These are phyloP conservation scores for Nixonia krombeini DNA, from an alignment of 1,140 invertebrate species.

Conservation along the genomic window DNA sequence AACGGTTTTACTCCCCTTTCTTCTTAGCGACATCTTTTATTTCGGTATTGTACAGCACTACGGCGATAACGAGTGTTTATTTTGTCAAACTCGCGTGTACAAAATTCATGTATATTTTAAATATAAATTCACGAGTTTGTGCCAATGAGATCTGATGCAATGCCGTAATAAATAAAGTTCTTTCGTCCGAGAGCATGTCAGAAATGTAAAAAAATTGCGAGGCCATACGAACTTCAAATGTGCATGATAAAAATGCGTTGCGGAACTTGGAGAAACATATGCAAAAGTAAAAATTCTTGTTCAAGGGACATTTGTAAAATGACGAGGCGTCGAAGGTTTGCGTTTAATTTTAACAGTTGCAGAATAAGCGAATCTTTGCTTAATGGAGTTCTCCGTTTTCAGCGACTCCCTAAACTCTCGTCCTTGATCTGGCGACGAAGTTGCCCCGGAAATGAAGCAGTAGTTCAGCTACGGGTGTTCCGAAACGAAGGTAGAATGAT, in stretches of 20 bases:
- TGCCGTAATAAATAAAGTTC: too few species aligned
- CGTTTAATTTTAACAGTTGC: constrained; percentile 52
- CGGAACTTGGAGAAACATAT: too few species aligned
- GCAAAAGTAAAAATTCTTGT: too few species aligned
- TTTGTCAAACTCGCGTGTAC: background rate
- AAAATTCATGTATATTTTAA: too few species aligned
- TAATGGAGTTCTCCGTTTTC: constrained; percentile 25
- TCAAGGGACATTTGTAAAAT: too few species aligned
- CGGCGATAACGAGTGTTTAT: constrained; percentile 3
- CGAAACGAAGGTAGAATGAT: constrained; percentile 46
- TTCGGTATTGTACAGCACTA: constrained; percentile 32
- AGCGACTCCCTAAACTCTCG: constrained; percentile 39
- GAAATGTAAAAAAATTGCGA: too few species aligned
- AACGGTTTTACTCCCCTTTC: constrained; percentile 31
- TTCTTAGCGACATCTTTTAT: constrained; percentile 29
- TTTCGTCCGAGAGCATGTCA: too few species aligned
- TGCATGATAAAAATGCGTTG: too few species aligned
- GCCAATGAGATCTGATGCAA: too few species aligned
- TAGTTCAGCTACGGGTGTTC: constrained; percentile 41
- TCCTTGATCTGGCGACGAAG: constrained; percentile 45
- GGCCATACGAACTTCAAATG: too few species aligned
- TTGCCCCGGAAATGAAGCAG: constrained; percentile 46
- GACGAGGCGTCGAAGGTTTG: constrained; percentile 35
- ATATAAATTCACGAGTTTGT: too few species aligned
- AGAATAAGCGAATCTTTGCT: constrained; percentile 36